phyloP scores from a whole-genome alignment of 2,797 vertebrate genomes.

The Falco naumanni region DNA sequence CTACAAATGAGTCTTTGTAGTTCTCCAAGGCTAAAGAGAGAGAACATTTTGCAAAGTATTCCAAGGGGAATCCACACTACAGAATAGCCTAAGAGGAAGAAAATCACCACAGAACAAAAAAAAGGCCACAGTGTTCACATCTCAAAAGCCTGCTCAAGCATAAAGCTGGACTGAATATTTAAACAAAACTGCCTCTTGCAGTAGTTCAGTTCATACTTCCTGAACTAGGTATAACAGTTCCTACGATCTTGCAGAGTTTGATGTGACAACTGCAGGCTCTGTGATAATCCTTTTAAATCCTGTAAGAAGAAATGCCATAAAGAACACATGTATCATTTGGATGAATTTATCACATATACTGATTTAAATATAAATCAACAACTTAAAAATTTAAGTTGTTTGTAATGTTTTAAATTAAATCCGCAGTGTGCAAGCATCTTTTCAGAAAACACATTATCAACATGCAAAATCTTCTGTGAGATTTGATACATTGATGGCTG shows the following conservation, averaged over 20 bases:
- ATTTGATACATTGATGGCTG: not conserved
- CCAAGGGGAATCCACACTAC: not conserved
- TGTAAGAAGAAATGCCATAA: not conserved
- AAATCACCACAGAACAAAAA: not conserved
- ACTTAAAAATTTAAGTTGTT: not conserved
- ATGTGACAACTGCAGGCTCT: not conserved
- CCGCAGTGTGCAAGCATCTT: not conserved
- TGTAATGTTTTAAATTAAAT: too few relatives aligned
- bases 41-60: not conserved
- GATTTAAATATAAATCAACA: not conserved
- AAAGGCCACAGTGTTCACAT: not conserved
- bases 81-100: not conserved
- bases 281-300: not conserved
- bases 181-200: not conserved
- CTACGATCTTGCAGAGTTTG: not conserved
- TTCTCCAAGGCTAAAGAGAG: not conserved
- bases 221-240: not conserved
- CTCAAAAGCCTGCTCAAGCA: not conserved
- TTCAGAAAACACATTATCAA: not conserved
- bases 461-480: not conserved
- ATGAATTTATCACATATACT: not conserved
- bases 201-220: not conserved
- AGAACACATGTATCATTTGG: not conserved
- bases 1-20: not conserved
- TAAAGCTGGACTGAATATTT: not conserved